These are phyloP conservation scores for Caenorhabditis sp. DNA, from an alignment of 2,888 invertebrate genomes.

Conservation along the genomic window DNA sequence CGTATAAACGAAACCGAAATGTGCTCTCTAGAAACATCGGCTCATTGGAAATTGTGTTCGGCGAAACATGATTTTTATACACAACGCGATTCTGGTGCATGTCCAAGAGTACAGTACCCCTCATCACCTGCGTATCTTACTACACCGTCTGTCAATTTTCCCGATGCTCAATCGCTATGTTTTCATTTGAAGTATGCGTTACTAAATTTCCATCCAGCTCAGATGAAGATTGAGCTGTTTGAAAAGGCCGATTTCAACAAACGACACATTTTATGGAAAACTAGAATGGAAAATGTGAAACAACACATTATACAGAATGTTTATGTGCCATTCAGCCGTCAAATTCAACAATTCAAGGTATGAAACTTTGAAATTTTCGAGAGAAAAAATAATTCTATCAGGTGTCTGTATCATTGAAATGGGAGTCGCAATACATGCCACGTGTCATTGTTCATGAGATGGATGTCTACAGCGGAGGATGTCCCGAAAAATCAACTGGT, in stretches of 20 bases:
- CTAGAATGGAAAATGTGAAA: slow-evolving; percentile 27
- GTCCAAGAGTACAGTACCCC: slow-evolving; percentile 27
- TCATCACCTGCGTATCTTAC: slow-evolving; percentile 30
- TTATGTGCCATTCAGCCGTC: slow-evolving; percentile 18
- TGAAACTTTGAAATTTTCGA: not conserved
- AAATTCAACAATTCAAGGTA: slow-evolving; percentile 21
- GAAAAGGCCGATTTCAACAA: slow-evolving; percentile 14
- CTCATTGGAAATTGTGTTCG: slow-evolving; percentile 34
- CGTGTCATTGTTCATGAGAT: slow-evolving; percentile 36
- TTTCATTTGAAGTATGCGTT: slow-evolving; percentile 29
- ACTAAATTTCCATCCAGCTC: slow-evolving; percentile 36
- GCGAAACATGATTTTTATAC: slow-evolving; percentile 26
- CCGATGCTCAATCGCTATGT: slow-evolving; percentile 28
- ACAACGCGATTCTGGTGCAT: slow-evolving; percentile 25
- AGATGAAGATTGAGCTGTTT: slow-evolving; percentile 30
- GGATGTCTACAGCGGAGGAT: slow-evolving; percentile 37
- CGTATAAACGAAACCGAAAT: slow-evolving; percentile 33
- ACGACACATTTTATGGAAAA: slow-evolving; percentile 35
- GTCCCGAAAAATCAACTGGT: slow-evolving; percentile 33
- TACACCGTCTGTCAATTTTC: slow-evolving; percentile 20
- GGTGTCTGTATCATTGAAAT: slow-evolving; percentile 32
- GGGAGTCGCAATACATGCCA: slow-evolving; percentile 33
- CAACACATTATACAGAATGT: slow-evolving; percentile 40
- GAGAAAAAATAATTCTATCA: not conserved
- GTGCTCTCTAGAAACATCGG: slow-evolving; percentile 23